Base-by-base conservation (phyloP, 2,888 invertebrate genomes). In the Meloe dianella region DNA sequence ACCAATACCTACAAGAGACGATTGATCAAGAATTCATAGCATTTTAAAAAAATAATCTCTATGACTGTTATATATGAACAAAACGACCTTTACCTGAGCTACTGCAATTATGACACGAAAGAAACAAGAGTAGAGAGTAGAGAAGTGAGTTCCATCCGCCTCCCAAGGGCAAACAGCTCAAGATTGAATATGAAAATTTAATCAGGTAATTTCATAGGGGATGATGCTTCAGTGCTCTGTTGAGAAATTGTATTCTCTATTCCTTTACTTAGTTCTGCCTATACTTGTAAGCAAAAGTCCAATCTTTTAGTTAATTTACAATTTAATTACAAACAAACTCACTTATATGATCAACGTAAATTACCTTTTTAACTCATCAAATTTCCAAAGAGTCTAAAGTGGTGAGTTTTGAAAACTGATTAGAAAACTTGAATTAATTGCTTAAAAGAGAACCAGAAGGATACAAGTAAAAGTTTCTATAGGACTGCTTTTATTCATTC, bases 111-210 rank as follows among this genome's bases (percentile, higher is more conserved):
- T 63, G 61, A 67, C 61, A 51, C 60, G 66, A 57, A 61, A 47
- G 32, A 47, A 60, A 61, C 54, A 58, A 71, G 71, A 72, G 72
- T 66, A 68, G 70, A 68, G 70, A 65, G 65, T 66, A 68, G 12
- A 22, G 24, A 51, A n/a, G 17, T 73, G 78, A 75, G 75, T 77
- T 75, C 74, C 74, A 74, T 77, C 75, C 75, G 72, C 75, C 81
- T 87, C 87, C 87, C 87, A 84, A 83, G 85, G 85, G 88, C 87
- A 88, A 87, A 87, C 87, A 88, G 87, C 86, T 87, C 88, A 89
- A 89, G 89, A 90, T 90, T 90, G 90, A 90, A 90, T 90, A 90
- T 90, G 90, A 90, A 90, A 90, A 88, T 90, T 90, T 90, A 90
- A 90, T 90, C 87, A 86, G 86, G 87, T 88, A 88, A 88, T 89